Percentiles rank a stretch among this genome's conserved stretches.
phyloP scores from a whole-genome alignment of 1,140 invertebrate genomes.

The Temnothorax nylanderi region DNA sequence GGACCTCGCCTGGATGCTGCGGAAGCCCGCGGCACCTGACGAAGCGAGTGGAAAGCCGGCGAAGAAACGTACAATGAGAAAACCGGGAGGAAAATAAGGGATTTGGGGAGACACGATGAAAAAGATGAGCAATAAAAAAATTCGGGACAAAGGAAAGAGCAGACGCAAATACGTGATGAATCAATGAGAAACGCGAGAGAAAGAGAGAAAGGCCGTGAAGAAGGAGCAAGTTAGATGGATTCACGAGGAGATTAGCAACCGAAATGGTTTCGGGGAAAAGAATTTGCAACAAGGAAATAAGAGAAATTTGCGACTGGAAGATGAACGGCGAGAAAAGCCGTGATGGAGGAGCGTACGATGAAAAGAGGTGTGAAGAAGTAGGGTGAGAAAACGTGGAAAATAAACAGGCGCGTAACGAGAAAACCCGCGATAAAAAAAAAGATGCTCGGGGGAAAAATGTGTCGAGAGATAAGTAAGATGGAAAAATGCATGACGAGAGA shows the following conservation, averaged over 20 bases:
- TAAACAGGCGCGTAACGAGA: background rate
- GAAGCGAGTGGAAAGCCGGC: conserved; percentile 9
- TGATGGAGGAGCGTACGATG: background rate
- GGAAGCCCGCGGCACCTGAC: background rate
- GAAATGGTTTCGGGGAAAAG: background rate
- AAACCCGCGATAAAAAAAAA: conserved; percentile 12
- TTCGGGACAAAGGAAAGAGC: background rate
- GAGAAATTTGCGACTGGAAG: background rate
- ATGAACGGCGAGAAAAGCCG: background rate
- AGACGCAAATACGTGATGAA: background rate
- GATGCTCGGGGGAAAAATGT: background rate
- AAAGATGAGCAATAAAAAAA: background rate
- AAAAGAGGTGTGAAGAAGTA: background rate
- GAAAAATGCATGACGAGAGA: conserved; percentile 12
- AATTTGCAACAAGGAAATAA: background rate
- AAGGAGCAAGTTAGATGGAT: background rate
- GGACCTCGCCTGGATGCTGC: conserved; percentile 4
- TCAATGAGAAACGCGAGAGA: background rate
- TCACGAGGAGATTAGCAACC: background rate
- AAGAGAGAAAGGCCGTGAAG: background rate
- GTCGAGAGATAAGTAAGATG: conserved; percentile 7
- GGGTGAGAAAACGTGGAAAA: background rate
- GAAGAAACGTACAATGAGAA: background rate
- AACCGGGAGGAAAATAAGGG: background rate
- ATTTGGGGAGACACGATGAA: too few species aligned